These are phyloP conservation scores for Anarhynchus alexandrinus DNA, from an alignment of 2,113 vertebrate genomes.

Conservation along the genomic window DNA sequence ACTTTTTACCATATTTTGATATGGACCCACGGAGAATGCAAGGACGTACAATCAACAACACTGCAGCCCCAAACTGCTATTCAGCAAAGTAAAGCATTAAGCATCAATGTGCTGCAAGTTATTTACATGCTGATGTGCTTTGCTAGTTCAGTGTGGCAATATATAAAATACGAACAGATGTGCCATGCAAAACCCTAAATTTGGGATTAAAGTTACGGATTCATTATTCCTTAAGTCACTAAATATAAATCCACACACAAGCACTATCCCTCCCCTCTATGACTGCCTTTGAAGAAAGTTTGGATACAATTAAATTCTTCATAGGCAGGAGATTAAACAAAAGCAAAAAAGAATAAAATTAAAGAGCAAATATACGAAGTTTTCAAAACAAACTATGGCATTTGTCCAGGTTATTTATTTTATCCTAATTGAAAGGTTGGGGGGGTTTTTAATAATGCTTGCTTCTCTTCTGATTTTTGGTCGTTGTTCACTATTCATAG, in stretches of 20 bases:
- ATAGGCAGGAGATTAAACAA: slow-evolving; percentile 26
- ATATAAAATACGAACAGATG: background rate
- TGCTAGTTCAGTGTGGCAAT: background rate
- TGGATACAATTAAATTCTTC: slow-evolving; percentile 31
- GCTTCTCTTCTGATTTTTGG: background rate
- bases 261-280: background rate
- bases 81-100: background rate
- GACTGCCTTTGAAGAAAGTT: background rate
- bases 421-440: background rate
- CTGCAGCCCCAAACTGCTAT: background rate
- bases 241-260: background rate
- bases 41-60: background rate
- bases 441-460: background rate
- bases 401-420: slow-evolving; percentile 12
- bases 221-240: background rate
- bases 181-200: background rate
- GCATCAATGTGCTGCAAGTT: background rate
- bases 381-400: slow-evolving; percentile 20
- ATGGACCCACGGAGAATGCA: background rate
- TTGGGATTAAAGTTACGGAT: background rate
- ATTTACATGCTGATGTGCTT: background rate
- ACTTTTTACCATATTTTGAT: background rate
- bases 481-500: background rate
- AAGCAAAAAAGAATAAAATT: background rate
- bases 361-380: background rate